Conservation (phyloP, 2,797 vertebrate species). For the Tokudaia muenninki region DNA sequence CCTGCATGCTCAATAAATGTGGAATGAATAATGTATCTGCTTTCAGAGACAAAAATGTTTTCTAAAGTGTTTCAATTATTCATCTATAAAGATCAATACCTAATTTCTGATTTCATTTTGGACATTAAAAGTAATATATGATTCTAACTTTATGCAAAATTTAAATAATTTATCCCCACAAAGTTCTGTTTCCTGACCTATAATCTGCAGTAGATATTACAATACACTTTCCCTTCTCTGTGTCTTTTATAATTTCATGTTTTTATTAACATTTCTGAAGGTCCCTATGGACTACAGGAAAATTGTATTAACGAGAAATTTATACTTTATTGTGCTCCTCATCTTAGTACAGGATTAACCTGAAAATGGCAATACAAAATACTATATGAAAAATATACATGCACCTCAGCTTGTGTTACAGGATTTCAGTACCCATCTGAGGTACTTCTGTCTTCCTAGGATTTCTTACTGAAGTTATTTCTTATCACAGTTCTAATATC, state of each 20-base stretch:
- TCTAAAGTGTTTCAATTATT: not conserved
- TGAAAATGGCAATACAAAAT: conserved; percentile 33
- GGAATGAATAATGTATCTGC: not conserved
- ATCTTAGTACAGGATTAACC: not conserved
- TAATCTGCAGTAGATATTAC: not conserved
- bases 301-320: not conserved
- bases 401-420: not conserved
- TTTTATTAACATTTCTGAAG: conserved; percentile 8
- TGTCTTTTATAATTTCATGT: not conserved
- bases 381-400: not conserved
- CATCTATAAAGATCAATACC: not conserved
- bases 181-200: not conserved
- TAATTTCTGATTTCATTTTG: not conserved
- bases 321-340: not conserved
- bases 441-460: not conserved
- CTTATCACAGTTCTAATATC: not conserved
- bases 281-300: not conserved
- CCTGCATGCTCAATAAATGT: not conserved
- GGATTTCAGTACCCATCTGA: not conserved
- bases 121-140: not conserved
- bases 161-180: not conserved
- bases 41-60: not conserved
- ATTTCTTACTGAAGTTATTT: not conserved
- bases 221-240: not conserved
- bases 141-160: not conserved